phyloP scores from a whole-genome alignment of 2,113 vertebrate genomes.

The Barbus barbus region DNA sequence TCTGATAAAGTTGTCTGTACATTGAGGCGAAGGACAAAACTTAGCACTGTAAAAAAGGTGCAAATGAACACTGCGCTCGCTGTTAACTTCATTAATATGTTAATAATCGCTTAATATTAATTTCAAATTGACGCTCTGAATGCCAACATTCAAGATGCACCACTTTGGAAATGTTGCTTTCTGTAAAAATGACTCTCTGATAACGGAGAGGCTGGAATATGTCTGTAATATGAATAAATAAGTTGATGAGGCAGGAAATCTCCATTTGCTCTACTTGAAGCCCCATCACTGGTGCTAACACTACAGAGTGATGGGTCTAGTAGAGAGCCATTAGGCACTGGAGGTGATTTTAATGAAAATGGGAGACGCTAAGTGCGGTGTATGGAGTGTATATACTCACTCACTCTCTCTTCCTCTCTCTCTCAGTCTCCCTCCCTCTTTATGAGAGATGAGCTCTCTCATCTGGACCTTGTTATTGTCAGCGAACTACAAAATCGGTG shows the following conservation, averaged over 20 bases:
- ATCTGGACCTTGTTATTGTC: conserved; percentile 79
- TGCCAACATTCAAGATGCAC: conserved; percentile 25
- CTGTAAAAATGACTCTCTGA: conserved; percentile 40
- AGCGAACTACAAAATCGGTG: conserved; percentile 75
- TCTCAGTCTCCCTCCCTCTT: conserved; percentile 65
- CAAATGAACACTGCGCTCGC: neutral
- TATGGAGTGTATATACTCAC: conserved; percentile 67
- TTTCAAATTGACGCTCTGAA: conserved; percentile 12
- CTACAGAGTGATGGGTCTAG: conserved; percentile 55
- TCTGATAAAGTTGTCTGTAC: neutral
- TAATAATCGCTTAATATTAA: conserved; percentile 39
- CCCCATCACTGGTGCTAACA: conserved; percentile 59
- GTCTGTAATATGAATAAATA: conserved; percentile 58
- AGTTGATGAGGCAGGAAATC: conserved; percentile 52
- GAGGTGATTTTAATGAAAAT: conserved; percentile 78
- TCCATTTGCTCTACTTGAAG: conserved; percentile 59
- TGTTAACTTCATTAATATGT: conserved; percentile 2
- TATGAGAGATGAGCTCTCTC: conserved; percentile 65
- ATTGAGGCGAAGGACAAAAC: neutral
- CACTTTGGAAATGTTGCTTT: conserved; percentile 43
- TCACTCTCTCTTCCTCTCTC: conserved; percentile 62
- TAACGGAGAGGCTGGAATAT: conserved; percentile 46
- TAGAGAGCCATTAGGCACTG: conserved; percentile 68
- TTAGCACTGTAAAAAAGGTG: neutral
- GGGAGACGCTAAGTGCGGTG: conserved; percentile 73